Base-by-base conservation (phyloP, 1,140 invertebrate genomes). In the Camponotus pennsylvanicus region DNA sequence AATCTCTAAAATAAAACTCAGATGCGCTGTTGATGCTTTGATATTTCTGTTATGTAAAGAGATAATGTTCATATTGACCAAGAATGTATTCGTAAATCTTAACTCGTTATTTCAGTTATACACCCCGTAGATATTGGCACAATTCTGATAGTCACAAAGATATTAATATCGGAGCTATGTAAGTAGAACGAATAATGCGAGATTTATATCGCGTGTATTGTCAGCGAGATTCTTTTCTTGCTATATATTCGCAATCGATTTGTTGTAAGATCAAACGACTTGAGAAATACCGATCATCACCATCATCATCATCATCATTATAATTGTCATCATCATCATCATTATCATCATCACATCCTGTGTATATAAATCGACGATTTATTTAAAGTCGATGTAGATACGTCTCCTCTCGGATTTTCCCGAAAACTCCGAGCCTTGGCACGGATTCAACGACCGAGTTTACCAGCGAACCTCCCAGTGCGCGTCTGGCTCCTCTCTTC, bases 371-470 rank as follows among this genome's bases (percentile, higher is more conserved):
- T 73, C 55, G 49, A 42, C 27, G 49, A 83, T 83, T 61, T 73
- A 75, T 83, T 83, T 83, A 34, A 57, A 73, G 55, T 75, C 13
- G 7, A 49, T 27, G 5, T 18, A 75, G 15, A 61, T 32, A 45
- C 4, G 18, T 45, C 37, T 13, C 40, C 63, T 52, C 37, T 32
- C 27, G 69, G 18, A 34, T 83, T 52, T 52, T 63, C n/a, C 69
- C 37, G 69, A 83, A 71, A 73, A 73, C 15, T 45, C 42, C 79
- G 76, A 64, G 55, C 79, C 82, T 90, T 90, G 89, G 89, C 89
- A 90, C 88, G 76, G 89, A 87, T 90, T 90, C 89, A 90, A 90
- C 85, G 67, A 83, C 59, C 49, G 83, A 89, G 87, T 82, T 61
- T 80, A 70, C 85, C 37, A 57, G 45, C 52, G 75, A 52, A 79